Evolutionary conservation across 2,797 vertebrate genomes (phyloP), one percentile per base, ranked within the genome.

Genomic region (Pelodytes ibericus): DNA sequence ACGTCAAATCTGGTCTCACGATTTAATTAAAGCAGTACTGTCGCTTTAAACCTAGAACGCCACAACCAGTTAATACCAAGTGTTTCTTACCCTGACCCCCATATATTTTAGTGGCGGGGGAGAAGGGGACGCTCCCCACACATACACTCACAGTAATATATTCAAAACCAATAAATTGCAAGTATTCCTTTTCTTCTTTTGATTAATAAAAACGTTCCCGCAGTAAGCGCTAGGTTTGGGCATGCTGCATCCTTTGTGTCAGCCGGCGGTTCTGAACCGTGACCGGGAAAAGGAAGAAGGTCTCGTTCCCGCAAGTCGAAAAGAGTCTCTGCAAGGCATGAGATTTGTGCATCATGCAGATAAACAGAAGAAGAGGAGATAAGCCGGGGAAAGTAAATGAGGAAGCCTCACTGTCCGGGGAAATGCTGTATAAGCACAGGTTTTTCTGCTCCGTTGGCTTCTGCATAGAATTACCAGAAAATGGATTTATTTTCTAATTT

Each of bases 401-500:
- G 36, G 26, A 59, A 36, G n/a, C n/a, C 63, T 66, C 26, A 20
- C 25, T 58, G 62, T 33, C 51, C 31, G 13, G 24, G 56, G 41
- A 25, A 68, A 22, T 68, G 73, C 64, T 61, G 73, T 25, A 29
- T 75, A 75, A 75, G 73, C 64, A 60, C 33, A 15, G 11, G 73
- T 24, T 68, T 68, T 51, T 68, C 64, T 68, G 73, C 73, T 49
- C 64, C 5, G 18, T 20, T 27, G 63, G 63, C 72, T 57, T 74
- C n/a, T 49, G 53, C 59, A 27, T 33, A 68, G 53, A 68, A 61
- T 75, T 53, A 75, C 73, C 56, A 51, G 51, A 67, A 75, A 68
- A 75, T 44, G 26, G 63, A 68, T 60, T 68, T 68, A 75, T 75
- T 75, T 67, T 60, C 73, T 60, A 68, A 75, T 61, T 74, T 67